Conservation (phyloP, 1,140 invertebrate genomes). For the Diuraphis noxia region DNA sequence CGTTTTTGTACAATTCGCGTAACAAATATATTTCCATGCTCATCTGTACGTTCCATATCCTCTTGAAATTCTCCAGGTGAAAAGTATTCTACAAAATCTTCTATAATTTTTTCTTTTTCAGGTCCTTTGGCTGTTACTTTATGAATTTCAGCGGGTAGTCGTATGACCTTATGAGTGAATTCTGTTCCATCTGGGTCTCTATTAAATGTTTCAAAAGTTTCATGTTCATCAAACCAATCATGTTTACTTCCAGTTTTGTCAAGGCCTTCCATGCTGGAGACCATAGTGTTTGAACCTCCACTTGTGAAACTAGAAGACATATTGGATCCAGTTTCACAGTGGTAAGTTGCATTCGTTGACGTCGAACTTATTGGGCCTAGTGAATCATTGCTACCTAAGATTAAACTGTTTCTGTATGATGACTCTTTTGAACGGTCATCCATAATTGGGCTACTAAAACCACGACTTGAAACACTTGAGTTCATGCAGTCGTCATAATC, state of each 20-base stretch:
- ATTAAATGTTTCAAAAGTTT: slow-evolving; percentile 59
- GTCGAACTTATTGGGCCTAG: slow-evolving; percentile 74
- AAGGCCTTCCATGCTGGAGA: slow-evolving; percentile 71
- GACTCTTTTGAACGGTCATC: slow-evolving; percentile 34
- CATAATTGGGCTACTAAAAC: slow-evolving; percentile 23
- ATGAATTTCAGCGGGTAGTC: slow-evolving; percentile 63
- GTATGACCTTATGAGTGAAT: slow-evolving; percentile 62
- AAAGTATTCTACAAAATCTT: slow-evolving; percentile 63
- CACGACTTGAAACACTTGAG: slow-evolving; percentile 40
- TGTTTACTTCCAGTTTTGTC: slow-evolving; percentile 61
- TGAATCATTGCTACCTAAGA: slow-evolving; percentile 72
- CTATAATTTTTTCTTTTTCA: slow-evolving; percentile 63
- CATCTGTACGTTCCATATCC: slow-evolving; percentile 63
- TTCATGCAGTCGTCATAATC: slow-evolving; percentile 44
- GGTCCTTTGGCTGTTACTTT: slow-evolving; percentile 65
- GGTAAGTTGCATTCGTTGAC: slow-evolving; percentile 79
- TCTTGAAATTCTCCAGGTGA: slow-evolving; percentile 63
- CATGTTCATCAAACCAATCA: slow-evolving; percentile 61
- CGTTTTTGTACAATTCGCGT: slow-evolving; percentile 63
- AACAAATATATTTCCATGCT: slow-evolving; percentile 63
- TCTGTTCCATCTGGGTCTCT: slow-evolving; percentile 58
- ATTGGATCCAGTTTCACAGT: slow-evolving; percentile 78
- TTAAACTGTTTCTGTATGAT: slow-evolving; percentile 56
- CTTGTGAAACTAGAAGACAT: slow-evolving; percentile 81
- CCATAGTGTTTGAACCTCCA: slow-evolving; percentile 74